Conservation (phyloP, 2,888 invertebrate genomes). For the Alloscopus bannaensis region DNA sequence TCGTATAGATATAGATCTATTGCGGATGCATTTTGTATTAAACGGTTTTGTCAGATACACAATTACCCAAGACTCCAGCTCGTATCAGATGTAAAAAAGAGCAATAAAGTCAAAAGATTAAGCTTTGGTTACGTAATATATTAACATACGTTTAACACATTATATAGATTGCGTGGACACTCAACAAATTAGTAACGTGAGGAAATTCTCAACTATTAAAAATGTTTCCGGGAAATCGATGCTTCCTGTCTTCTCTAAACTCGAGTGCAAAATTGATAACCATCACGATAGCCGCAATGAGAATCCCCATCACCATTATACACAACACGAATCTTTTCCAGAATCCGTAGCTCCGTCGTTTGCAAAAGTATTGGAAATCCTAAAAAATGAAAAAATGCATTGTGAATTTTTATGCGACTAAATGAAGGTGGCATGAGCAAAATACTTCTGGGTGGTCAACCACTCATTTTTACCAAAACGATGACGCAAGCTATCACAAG, state of each 20-base stretch:
- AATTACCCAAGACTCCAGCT: too few species aligned
- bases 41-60: too few species aligned
- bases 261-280: slow-evolving; percentile 49
- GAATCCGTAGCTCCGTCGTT: slow-evolving; percentile 51
- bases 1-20: too few species aligned
- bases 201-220: slow-evolving; percentile 24
- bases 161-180: too few species aligned
- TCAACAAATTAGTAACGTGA: neutral
- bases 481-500: slow-evolving; percentile 65
- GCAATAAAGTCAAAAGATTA: too few species aligned
- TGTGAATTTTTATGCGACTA: neutral
- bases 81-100: too few species aligned
- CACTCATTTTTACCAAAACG: slow-evolving; percentile 64
- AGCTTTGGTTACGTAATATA: too few species aligned
- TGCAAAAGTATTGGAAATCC: slow-evolving; percentile 66
- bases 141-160: too few species aligned
- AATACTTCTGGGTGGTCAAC: too few species aligned
- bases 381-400: slow-evolving; percentile 20
- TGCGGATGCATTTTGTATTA: too few species aligned
- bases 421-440: neutral
- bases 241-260: slow-evolving; percentile 50
- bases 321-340: slow-evolving; percentile 60
- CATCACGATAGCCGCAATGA: slow-evolving; percentile 51
- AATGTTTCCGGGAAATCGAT: slow-evolving; percentile 63
- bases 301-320: slow-evolving; percentile 50